phyloP scores from a whole-genome alignment of 2,113 vertebrate genomes.

The Holacanthus passer region DNA sequence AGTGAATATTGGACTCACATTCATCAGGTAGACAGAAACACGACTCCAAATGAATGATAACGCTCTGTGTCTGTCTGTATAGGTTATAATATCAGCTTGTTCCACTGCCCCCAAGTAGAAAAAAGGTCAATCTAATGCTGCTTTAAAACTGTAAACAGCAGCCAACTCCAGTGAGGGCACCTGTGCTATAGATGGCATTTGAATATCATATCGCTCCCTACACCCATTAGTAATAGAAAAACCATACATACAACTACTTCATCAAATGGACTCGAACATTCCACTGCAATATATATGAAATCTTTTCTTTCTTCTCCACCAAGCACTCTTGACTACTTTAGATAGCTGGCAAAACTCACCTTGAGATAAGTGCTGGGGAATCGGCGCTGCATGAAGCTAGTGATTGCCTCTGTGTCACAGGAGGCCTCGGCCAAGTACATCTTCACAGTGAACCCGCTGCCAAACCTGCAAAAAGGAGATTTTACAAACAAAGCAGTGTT shows the following conservation, averaged over 20 bases:
- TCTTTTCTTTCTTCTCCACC: not conserved
- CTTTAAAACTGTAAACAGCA: not conserved
- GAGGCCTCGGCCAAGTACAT: slow-evolving; percentile 90
- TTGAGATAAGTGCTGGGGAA: slow-evolving; percentile 95
- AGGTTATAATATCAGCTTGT: not conserved
- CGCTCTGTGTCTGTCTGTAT: not conserved
- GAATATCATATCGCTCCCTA: not conserved
- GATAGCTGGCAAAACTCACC: slow-evolving; percentile 80
- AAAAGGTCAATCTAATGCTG: not conserved
- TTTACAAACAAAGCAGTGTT: slow-evolving; percentile 48
- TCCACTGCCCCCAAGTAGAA: not conserved
- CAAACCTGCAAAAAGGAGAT: slow-evolving; percentile 86
- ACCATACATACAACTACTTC: not conserved
- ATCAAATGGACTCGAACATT: not conserved
- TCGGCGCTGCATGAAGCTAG: slow-evolving; percentile 91
- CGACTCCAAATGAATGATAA: not conserved
- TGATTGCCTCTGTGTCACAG: slow-evolving; percentile 86
- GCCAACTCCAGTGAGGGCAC: not conserved
- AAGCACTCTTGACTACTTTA: slow-evolving; percentile 25
- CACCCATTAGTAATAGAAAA: not conserved
- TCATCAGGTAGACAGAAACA: slow-evolving; percentile 22
- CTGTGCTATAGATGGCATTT: not conserved
- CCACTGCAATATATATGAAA: not conserved
- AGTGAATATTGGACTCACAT: not conserved
- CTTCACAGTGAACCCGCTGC: slow-evolving; percentile 97